Conservation (phyloP, 1,140 invertebrate species). For the Drosophila varians region DNA sequence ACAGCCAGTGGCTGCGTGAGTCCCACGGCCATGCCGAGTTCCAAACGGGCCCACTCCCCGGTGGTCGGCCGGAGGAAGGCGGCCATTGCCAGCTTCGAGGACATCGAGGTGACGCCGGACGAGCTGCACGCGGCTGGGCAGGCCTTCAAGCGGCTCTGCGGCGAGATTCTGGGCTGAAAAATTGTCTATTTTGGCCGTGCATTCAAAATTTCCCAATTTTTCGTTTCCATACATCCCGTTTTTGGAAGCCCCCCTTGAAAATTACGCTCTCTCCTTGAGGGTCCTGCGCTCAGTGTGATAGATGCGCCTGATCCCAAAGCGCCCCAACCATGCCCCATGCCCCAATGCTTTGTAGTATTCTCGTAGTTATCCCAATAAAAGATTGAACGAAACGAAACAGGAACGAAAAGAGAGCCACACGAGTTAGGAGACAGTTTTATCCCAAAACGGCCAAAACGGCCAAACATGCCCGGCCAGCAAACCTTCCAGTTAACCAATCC, state of each 20-base stretch:
- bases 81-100: conserved; percentile 57
- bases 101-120: conserved; percentile 69
- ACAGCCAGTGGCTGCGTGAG: conserved; percentile 39
- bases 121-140: conserved; percentile 56
- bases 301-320: conserved; percentile 17
- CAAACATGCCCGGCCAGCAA: conserved; percentile 12
- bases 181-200: conserved; percentile 45
- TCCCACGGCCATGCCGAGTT: conserved; percentile 53
- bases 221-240: not conserved
- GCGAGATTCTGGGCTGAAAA: conserved; percentile 35
- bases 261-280: conserved; percentile 31
- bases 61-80: conserved; percentile 9
- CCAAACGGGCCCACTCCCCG: conserved; percentile 43
- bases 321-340: not conserved
- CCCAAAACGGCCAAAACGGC: conserved; percentile 15
- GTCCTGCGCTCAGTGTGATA: conserved; percentile 44
- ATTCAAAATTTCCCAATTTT: conserved; percentile 49
- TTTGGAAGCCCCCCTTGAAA: conserved; percentile 43
- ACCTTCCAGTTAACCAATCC: conserved; percentile 42
- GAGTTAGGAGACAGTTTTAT: conserved; percentile 27
- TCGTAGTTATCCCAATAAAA: conserved; percentile 16
- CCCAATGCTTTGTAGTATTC: conserved; percentile 12
- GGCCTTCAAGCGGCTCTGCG: conserved; percentile 60
- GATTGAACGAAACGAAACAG: conserved; percentile 35
- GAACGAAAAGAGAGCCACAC: conserved; percentile 22